Evolutionary conservation across 2,888 invertebrate genomes (phyloP).

Genomic region (Tachystola acroxantha): DNA sequence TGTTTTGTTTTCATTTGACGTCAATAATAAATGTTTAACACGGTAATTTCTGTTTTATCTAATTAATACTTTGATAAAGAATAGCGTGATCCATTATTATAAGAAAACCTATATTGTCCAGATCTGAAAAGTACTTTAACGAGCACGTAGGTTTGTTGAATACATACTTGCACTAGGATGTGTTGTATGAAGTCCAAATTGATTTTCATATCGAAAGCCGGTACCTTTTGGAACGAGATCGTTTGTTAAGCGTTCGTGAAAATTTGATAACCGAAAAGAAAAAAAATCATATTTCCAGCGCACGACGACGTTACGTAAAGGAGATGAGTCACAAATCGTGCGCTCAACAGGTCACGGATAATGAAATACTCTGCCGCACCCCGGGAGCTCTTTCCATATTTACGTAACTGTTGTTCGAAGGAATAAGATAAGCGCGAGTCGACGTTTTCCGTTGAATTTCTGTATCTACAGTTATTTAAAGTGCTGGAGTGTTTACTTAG

Average conservation of each 20-base stretch:
- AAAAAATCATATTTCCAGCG: slow-evolving; percentile 31
- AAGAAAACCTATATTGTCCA: no score
- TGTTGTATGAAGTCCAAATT: no score
- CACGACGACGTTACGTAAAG: slow-evolving; percentile 37
- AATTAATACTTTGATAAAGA: no score
- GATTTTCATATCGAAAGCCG: slow-evolving; percentile 16
- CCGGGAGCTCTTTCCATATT: slow-evolving; percentile 62
- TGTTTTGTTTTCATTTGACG: no score
- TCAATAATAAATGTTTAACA: no score
- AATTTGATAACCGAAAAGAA: slow-evolving; percentile 29
- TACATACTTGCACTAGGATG: neutral
- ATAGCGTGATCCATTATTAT: no score
- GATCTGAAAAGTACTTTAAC: no score
- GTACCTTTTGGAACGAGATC: slow-evolving; percentile 7
- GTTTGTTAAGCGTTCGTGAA: slow-evolving; percentile 18
- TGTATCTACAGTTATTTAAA: slow-evolving; percentile 50
- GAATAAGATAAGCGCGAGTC: slow-evolving; percentile 54
- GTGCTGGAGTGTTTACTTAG: slow-evolving; percentile 56
- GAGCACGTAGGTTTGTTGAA: no score
- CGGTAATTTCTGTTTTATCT: no score
- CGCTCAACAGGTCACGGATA: slow-evolving; percentile 72
- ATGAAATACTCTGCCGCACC: slow-evolving; percentile 62
- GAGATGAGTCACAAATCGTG: slow-evolving; percentile 62
- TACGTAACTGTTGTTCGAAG: slow-evolving; percentile 61
- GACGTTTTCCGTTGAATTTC: slow-evolving; percentile 52